These are phyloP conservation scores for Cervus canadensis DNA, from an alignment of 2,113 vertebrate genomes.

Conservation along the genomic window DNA sequence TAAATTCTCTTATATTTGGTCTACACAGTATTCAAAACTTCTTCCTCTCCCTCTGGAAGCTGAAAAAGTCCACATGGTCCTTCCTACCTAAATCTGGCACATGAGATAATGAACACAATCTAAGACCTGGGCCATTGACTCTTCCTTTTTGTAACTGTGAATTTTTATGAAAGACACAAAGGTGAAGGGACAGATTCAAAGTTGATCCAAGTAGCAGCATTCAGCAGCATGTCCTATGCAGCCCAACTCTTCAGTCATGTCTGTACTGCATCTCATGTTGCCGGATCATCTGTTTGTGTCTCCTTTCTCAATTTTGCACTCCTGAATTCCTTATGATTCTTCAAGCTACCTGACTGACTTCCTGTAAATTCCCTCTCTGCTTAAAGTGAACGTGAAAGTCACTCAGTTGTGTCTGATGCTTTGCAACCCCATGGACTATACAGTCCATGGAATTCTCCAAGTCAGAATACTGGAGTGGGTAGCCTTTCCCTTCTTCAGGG, in stretches of 20 bases:
- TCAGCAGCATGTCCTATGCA: background rate
- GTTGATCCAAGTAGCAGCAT: background rate
- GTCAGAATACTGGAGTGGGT: background rate
- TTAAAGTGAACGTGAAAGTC: background rate
- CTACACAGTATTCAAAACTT: background rate
- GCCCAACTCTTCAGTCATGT: background rate
- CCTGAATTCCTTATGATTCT: background rate
- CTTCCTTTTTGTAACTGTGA: background rate
- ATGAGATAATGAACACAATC: background rate
- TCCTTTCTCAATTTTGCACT: conserved; percentile 15
- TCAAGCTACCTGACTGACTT: background rate
- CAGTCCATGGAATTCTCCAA: background rate
- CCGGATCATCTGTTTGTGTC: background rate
- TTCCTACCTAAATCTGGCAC: background rate
- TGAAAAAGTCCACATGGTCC: background rate
- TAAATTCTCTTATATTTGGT: background rate
- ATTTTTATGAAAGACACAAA: background rate
- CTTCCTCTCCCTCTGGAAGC: background rate
- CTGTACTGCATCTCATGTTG: background rate
- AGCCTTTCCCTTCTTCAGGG: background rate
- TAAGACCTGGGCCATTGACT: background rate
- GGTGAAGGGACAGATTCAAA: background rate
- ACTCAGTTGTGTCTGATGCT: background rate
- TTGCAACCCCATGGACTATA: background rate
- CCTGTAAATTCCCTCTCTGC: background rate